These are phyloP conservation scores for Trachops cirrhosus DNA, from an alignment of 2,797 vertebrate species.

Conservation along the genomic window DNA sequence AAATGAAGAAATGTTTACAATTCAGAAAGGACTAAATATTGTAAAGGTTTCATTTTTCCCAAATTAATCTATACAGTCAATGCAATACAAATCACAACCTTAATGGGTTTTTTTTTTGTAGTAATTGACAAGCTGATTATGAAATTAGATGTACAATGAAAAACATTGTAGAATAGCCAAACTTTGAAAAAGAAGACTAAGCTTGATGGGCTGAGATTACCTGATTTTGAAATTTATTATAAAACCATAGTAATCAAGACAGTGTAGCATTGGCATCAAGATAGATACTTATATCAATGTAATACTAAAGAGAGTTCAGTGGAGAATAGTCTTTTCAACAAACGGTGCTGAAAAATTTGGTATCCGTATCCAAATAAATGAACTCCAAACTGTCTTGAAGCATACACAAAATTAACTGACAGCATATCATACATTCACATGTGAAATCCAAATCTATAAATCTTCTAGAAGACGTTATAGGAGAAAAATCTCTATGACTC, in stretches of 20 bases:
- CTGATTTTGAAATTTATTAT: not conserved
- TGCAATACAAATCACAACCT: not conserved
- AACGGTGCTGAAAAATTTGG: not conserved
- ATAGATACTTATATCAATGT: not conserved
- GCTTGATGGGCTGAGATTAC: not conserved
- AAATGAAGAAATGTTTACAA: not conserved
- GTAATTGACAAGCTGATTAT: not conserved
- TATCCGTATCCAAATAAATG: not conserved
- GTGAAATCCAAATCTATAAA: not conserved
- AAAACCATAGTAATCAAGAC: not conserved
- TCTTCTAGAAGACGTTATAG: not conserved
- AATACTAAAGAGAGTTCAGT: not conserved
- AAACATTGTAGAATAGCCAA: not conserved
- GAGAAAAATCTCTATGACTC: not conserved
- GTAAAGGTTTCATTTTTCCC: not conserved
- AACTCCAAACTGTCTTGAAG: not conserved
- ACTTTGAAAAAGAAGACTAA: not conserved
- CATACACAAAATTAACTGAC: not conserved
- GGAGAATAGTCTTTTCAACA: not conserved
- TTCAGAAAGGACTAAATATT: not conserved
- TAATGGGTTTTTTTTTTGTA: not conserved
- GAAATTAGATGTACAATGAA: not conserved
- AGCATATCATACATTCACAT: not conserved
- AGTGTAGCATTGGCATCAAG: not conserved
- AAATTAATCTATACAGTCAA: not conserved